Conservation (phyloP, 2,888 invertebrate genomes). For the Alviniconcha strummeri region DNA sequence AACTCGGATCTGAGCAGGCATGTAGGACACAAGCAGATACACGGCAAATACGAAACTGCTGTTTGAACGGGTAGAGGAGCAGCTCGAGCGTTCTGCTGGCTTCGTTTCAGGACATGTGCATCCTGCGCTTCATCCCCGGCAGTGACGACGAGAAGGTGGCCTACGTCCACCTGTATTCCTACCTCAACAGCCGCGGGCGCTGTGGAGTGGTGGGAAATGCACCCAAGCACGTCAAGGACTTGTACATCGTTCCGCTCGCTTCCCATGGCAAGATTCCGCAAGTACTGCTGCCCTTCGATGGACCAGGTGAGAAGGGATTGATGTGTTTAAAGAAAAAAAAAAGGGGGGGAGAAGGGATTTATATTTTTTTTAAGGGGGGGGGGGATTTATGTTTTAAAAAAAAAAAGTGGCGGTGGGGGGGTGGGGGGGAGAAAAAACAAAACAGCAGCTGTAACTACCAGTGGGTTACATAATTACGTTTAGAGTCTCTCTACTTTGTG, state of each 20-base stretch:
- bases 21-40: too few relatives aligned
- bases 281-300: slow-evolving; percentile 76
- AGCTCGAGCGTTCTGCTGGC: too few relatives aligned
- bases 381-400: neutral
- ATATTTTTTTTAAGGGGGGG: too few relatives aligned
- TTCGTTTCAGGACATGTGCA: slow-evolving; percentile 81
- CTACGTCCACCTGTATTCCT: slow-evolving; percentile 89
- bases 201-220: slow-evolving; percentile 86
- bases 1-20: too few relatives aligned
- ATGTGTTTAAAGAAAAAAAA: too few relatives aligned
- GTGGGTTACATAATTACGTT: too few relatives aligned
- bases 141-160: slow-evolving; percentile 86
- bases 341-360: too few relatives aligned
- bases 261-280: slow-evolving; percentile 82
- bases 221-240: slow-evolving; percentile 88
- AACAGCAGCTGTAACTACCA: too few relatives aligned
- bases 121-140: slow-evolving; percentile 87
- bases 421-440: neutral
- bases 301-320: slow-evolving; percentile 78
- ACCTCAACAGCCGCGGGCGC: slow-evolving; percentile 85
- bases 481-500: too few relatives aligned
- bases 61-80: too few relatives aligned
- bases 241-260: slow-evolving; percentile 92
- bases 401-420: too few relatives aligned
- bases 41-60: too few relatives aligned